These are phyloP conservation scores for Aviceda subcristata DNA, from an alignment of 2,113 vertebrate genomes.

Conservation along the genomic window DNA sequence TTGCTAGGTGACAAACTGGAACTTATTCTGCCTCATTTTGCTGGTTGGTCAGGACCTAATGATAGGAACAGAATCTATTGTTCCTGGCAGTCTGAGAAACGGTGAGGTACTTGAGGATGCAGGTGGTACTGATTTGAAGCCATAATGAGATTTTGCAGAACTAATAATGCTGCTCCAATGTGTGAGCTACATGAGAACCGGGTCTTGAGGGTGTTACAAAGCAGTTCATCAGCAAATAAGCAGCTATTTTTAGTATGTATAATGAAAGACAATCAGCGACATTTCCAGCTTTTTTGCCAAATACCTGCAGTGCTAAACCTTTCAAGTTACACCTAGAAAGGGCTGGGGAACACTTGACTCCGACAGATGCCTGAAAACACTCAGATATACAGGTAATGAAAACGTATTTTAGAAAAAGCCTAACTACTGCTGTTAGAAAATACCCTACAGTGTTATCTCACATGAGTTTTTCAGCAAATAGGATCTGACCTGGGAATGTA, in stretches of 20 bases:
- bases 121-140: neutral
- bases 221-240: neutral
- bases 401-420: neutral
- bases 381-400: neutral
- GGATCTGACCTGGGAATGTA: neutral
- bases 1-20: neutral
- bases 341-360: neutral
- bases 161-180: neutral
- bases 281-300: slow-evolving; percentile 13
- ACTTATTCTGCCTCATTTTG: neutral
- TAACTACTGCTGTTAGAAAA: neutral
- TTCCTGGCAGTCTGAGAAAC: neutral
- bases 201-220: neutral
- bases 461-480: neutral
- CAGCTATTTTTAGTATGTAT: slow-evolving; percentile 5
- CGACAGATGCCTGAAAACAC: neutral
- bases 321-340: neutral
- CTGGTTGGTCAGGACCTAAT: neutral
- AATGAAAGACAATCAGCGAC: slow-evolving; percentile 18
- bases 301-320: neutral
- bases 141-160: neutral
- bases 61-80: neutral
- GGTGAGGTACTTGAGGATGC: neutral
- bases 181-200: neutral
- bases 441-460: neutral